phyloP scores from a whole-genome alignment of 1,140 invertebrate genomes.

The Myzus persicae region DNA sequence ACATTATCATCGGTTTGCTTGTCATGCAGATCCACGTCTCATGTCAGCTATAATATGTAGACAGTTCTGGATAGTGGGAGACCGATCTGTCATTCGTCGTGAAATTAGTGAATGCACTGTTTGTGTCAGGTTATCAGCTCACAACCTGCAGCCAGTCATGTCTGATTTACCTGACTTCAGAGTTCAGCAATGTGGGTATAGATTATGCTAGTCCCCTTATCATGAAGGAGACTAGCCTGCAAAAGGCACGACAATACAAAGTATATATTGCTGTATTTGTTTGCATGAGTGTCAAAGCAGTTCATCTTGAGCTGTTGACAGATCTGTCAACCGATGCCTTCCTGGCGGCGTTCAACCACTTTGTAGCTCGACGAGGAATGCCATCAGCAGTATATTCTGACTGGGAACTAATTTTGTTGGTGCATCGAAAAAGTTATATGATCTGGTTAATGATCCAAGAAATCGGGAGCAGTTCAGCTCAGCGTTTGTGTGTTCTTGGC shows the following conservation, averaged over 20 bases:
- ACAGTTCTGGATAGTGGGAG: too few relatives aligned
- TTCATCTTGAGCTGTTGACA: constrained; percentile 65
- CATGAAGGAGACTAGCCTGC: too few relatives aligned
- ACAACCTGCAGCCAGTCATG: too few relatives aligned
- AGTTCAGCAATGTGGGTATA: too few relatives aligned
- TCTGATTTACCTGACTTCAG: too few relatives aligned
- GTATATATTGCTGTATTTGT: constrained; percentile 65
- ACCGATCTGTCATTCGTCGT: too few relatives aligned
- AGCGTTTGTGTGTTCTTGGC: constrained; percentile 60
- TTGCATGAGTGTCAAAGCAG: constrained; percentile 64
- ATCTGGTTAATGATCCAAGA: background rate
- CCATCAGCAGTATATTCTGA: constrained; percentile 63
- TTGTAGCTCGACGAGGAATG: constrained; percentile 64
- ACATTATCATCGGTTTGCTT: too few relatives aligned
- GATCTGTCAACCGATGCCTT: constrained; percentile 64
- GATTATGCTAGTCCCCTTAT: too few relatives aligned
- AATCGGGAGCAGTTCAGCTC: background rate
- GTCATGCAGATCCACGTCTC: too few relatives aligned
- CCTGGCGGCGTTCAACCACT: constrained; percentile 64
- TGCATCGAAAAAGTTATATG: constrained; percentile 53
- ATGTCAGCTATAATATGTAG: too few relatives aligned
- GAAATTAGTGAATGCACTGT: too few relatives aligned
- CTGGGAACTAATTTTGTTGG: constrained; percentile 65
- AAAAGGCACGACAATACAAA: background rate
- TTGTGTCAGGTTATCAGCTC: too few relatives aligned